Conservation (phyloP, 2,888 invertebrate species). For the Parelbella ahira region DNA sequence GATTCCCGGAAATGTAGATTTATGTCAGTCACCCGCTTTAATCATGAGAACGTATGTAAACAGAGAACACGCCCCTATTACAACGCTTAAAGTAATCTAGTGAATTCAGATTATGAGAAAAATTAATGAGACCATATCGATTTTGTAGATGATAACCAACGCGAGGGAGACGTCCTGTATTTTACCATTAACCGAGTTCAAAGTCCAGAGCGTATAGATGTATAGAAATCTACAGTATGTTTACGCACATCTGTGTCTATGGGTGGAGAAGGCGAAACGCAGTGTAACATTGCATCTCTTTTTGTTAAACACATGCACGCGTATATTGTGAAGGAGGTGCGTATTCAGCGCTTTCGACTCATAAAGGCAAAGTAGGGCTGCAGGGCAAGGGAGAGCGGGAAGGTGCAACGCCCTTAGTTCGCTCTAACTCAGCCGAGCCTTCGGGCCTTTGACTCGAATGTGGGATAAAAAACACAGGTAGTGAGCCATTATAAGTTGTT, state of each 20-base stretch:
- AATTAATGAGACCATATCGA: slow-evolving; percentile 48
- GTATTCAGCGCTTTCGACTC: slow-evolving; percentile 57
- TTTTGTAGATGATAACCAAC: slow-evolving; percentile 52
- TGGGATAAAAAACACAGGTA: slow-evolving; percentile 76
- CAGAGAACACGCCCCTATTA: slow-evolving; percentile 40
- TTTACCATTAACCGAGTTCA: slow-evolving; percentile 72
- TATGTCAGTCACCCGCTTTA: slow-evolving; percentile 10
- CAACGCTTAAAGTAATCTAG: slow-evolving; percentile 33
- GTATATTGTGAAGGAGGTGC: slow-evolving; percentile 54
- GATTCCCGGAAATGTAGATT: slow-evolving; percentile 12
- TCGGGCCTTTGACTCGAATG: slow-evolving; percentile 67
- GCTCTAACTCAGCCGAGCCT: slow-evolving; percentile 64
- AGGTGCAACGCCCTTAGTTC: slow-evolving; percentile 75
- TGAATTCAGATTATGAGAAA: slow-evolving; percentile 4
- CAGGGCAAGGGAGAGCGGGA: slow-evolving; percentile 76
- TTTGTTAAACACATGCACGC: slow-evolving; percentile 52
- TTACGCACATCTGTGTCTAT: slow-evolving; percentile 67
- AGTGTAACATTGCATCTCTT: slow-evolving; percentile 67
- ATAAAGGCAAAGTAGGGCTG: slow-evolving; percentile 74
- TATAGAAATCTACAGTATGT: slow-evolving; percentile 52
- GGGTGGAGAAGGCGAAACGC: slow-evolving; percentile 57
- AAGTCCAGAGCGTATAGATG: slow-evolving; percentile 70
- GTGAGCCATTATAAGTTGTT: slow-evolving; percentile 66
- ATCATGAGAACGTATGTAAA: slow-evolving; percentile 28
- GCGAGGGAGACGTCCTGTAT: slow-evolving; percentile 49